Conservation (phyloP, 2,888 invertebrate genomes). For the Plebejus anna region DNA sequence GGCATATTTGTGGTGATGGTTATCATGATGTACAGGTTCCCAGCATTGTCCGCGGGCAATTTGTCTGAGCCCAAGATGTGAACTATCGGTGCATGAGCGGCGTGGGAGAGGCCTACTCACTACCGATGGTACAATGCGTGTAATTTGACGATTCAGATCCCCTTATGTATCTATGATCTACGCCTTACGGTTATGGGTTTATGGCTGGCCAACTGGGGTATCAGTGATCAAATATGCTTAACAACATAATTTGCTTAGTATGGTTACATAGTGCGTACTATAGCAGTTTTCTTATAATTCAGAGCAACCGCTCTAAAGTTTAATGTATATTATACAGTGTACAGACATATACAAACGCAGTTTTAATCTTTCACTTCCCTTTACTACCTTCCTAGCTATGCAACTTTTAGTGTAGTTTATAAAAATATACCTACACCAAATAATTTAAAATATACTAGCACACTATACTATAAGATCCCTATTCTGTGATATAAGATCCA, state of each 20-base stretch:
- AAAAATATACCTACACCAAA: no score
- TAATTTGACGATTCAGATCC: not conserved
- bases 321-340: no score
- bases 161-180: not conserved
- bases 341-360: no score
- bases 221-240: not conserved
- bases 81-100: conserved; percentile 10
- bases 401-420: no score
- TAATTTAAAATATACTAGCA: not conserved
- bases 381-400: no score
- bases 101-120: not conserved
- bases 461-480: not conserved
- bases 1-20: conserved; percentile 27
- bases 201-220: not conserved
- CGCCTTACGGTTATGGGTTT: not conserved
- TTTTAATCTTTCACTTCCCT: no score
- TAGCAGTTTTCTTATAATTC: no score
- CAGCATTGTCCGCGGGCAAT: conserved; percentile 13
- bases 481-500: no score
- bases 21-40: conserved; percentile 23
- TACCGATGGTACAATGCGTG: not conserved
- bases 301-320: no score
- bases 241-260: not conserved
- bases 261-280: no score
- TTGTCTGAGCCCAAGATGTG: conserved; percentile 20